Evolutionary conservation across 2,888 invertebrate species (phyloP).

Genomic region (Onchidella celtica): DNA sequence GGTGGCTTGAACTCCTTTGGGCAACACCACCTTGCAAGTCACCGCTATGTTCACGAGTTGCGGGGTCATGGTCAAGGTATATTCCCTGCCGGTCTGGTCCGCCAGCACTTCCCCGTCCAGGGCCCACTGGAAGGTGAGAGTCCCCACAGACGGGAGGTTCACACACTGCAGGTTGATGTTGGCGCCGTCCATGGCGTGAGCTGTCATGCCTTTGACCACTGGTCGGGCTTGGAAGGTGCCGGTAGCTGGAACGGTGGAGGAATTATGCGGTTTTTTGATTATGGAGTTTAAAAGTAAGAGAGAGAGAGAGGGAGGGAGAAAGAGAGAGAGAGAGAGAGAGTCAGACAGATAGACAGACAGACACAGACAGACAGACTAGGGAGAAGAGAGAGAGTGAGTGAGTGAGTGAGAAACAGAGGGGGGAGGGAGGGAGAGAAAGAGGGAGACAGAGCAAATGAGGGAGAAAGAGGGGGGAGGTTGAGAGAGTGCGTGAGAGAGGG

Average conservation of each 20-base stretch:
- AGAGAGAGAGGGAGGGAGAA: not conserved
- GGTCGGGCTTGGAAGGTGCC: not conserved
- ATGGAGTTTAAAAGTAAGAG: not conserved
- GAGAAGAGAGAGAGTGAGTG: conserved; percentile 13
- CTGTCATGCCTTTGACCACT: not conserved
- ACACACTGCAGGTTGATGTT: not conserved
- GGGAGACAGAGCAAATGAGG: no score
- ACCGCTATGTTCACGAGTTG: not conserved
- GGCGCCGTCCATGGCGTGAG: not conserved
- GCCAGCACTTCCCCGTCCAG: not conserved
- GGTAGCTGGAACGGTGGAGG: not conserved
- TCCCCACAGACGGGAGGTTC: not conserved
- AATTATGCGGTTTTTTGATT: no score
- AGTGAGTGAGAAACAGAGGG: no score
- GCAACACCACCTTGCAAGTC: not conserved
- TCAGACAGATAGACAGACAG: not conserved
- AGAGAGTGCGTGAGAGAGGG: no score
- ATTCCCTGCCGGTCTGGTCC: not conserved
- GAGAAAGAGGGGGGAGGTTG: no score
- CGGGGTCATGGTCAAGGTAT: not conserved
- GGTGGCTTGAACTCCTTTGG: not conserved
- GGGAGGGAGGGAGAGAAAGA: no score
- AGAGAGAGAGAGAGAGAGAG: conserved; percentile 15
- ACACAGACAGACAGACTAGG: conserved; percentile 12
- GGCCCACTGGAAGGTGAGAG: not conserved